phyloP scores from a whole-genome alignment of 2,797 vertebrate genomes.

The Notolabrus celidotus region DNA sequence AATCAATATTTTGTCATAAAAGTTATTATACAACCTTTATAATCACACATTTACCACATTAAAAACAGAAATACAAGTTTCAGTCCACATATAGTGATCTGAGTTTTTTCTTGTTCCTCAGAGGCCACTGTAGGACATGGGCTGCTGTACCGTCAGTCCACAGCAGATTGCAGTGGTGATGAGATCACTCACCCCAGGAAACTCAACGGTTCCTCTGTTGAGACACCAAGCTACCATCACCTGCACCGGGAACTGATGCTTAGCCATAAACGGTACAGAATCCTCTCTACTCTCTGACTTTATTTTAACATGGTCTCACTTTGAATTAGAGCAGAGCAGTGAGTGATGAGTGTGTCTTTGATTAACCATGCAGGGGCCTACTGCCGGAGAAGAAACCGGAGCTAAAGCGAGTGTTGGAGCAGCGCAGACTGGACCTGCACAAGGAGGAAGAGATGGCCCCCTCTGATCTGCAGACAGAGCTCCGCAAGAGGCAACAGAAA shows the following conservation, averaged over 20 bases:
- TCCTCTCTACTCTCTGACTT: background rate
- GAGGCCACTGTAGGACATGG: conserved; percentile 58
- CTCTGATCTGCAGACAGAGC: conserved; percentile 86
- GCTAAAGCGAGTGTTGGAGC: conserved; percentile 84
- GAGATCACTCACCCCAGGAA: conserved; percentile 75
- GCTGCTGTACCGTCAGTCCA: conserved; percentile 41
- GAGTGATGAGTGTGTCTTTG: conserved; percentile 29
- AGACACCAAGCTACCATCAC: conserved; percentile 77
- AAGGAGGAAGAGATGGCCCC: conserved; percentile 81
- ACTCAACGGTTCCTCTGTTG: conserved; percentile 76
- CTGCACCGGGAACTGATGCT: conserved; percentile 87
- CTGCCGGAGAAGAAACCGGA: conserved; percentile 84
- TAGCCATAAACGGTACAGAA: conserved; percentile 83
- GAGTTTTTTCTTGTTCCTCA: conserved; percentile 44
- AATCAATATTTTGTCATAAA: too few species aligned
- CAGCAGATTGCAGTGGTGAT: conserved; percentile 50
- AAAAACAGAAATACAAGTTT: too few species aligned
- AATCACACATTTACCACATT: too few species aligned
- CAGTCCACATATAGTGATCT: background rate
- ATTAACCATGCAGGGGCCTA: conserved; percentile 74
- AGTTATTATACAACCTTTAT: too few species aligned
- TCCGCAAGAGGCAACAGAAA: conserved; percentile 86
- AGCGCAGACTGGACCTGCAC: conserved; percentile 80
- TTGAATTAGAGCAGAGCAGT: conserved; percentile 1
- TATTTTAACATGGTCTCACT: background rate